phyloP scores from a whole-genome alignment of 2,113 vertebrate species.

The Odontesthes bonariensis region DNA sequence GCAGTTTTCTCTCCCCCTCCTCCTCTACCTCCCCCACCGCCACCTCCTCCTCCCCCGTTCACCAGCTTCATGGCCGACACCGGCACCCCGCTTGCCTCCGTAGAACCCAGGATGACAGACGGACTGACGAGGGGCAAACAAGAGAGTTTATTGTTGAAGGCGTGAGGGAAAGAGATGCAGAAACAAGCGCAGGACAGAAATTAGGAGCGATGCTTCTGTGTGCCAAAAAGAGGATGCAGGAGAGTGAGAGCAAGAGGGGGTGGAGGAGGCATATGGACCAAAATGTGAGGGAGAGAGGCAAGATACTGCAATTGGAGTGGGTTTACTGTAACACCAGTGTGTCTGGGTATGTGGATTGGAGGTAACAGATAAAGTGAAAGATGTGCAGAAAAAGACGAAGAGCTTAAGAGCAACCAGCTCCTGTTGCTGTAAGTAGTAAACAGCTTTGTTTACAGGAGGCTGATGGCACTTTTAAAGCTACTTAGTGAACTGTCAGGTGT shows the following conservation, averaged over 20 bases:
- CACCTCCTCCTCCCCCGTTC: slow-evolving; percentile 86
- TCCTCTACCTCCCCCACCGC: slow-evolving; percentile 60
- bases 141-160: slow-evolving; percentile 26
- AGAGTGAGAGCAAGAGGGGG: slow-evolving; percentile 39
- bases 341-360: slow-evolving; percentile 15
- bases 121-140: slow-evolving; percentile 35
- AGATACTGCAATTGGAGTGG: slow-evolving; percentile 23
- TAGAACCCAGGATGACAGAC: slow-evolving; percentile 83
- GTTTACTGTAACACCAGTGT: slow-evolving; percentile 27
- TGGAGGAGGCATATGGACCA: slow-evolving; percentile 54
- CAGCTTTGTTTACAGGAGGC: slow-evolving; percentile 51
- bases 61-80: slow-evolving; percentile 90
- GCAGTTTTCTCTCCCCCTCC: slow-evolving; percentile 91
- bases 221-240: slow-evolving; percentile 18
- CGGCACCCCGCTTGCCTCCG: slow-evolving; percentile 78
- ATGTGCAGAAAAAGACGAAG: slow-evolving; percentile 23
- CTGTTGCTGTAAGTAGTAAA: slow-evolving; percentile 58
- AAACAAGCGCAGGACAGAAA: slow-evolving; percentile 10
- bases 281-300: slow-evolving; percentile 30
- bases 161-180: slow-evolving; percentile 7
- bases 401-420: slow-evolving; percentile 8
- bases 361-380: slow-evolving; percentile 16
- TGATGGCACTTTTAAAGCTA: slow-evolving; percentile 16
- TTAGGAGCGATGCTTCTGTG: slow-evolving; percentile 15
- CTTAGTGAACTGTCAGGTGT: slow-evolving; percentile 20